Percentiles rank a stretch among this genome's conserved stretches.
Evolutionary conservation across 2,888 invertebrate genomes (phyloP).

Genomic region (Drosophila meridiana): DNA sequence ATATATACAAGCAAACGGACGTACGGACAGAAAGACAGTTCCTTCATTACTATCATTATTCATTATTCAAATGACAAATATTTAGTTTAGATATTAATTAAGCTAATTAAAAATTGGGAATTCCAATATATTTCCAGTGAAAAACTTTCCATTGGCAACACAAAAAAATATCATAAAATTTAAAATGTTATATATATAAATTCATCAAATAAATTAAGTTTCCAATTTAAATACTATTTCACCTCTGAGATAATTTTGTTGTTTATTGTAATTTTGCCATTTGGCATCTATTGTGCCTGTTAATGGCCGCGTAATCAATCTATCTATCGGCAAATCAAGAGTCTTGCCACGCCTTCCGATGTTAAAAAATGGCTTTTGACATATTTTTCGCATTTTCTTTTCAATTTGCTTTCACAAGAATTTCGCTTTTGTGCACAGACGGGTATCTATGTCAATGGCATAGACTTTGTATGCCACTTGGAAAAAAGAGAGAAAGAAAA

Average conservation of each 20-base stretch:
- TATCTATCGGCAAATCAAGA: slow-evolving; percentile 63
- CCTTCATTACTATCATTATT: not conserved
- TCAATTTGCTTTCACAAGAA: slow-evolving; percentile 64
- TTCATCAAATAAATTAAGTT: not conserved
- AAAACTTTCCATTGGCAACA: not conserved
- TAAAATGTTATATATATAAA: not conserved
- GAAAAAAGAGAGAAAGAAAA: not conserved
- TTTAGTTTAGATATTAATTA: not conserved
- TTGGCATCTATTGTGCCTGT: slow-evolving; percentile 25
- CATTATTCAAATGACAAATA: not conserved
- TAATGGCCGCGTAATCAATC: slow-evolving; percentile 54
- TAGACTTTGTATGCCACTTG: slow-evolving; percentile 51
- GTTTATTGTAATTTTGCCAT: not conserved
- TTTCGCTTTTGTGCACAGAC: slow-evolving; percentile 47
- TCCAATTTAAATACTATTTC: not conserved
- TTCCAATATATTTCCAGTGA: not conserved
- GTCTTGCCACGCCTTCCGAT: slow-evolving; percentile 48
- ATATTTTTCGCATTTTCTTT: slow-evolving; percentile 71
- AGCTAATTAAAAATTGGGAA: not conserved
- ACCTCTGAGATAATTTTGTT: not conserved
- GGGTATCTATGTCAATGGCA: slow-evolving; percentile 75
- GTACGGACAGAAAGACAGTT: not conserved
- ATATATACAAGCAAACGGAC: not conserved
- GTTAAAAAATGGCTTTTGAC: slow-evolving; percentile 75
- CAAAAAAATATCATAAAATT: not conserved